Evolutionary conservation across 2,113 vertebrate genomes (phyloP), one percentile per base, ranked within the genome.

Genomic region (Gila orcuttii): DNA sequence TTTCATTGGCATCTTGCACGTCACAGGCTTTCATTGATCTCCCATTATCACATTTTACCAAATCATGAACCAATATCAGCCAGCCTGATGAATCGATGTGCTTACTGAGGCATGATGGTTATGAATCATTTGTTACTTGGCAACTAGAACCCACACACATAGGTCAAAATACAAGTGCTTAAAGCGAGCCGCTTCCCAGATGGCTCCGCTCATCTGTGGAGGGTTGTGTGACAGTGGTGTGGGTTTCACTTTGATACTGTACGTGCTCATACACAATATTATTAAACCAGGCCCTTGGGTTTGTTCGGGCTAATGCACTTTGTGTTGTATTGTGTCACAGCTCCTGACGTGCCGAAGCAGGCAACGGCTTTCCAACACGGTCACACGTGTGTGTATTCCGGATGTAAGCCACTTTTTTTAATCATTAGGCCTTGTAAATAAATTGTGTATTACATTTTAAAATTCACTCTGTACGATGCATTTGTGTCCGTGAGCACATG

Each of bases 41-140:
- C 19, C 31, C 59, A 52, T 66, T 60, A 6, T 79, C 23, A 31
- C 52, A 73, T 84, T 60, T 83, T 50, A 69, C 68, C 47, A 68
- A 50, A 83, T 83, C 47, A 71, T 66, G 73, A 80, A 80, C 60
- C 66, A 60, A 77, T 57, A 81, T 85, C 71, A 81, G 25, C 68
- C 71, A 62, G 2, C 42, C 77, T 15, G 57, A 75, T 87, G 42
- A 87, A 87, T 87, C 68, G 33, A 66, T 84, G 52, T 74, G 45
- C 86, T 55, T 25, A 36, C 36, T 57, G 81, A 57, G 21, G 50
- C n/a, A 68, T 84, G 77, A 79, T 74, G 68, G 69, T 87, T 84
- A 84, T 87, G 28, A 84, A 87, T 87, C 42, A 64, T 33, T 75
- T 39, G 79, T 86, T 86, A 86, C 85, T 82, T 86, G 79, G 85